Conservation (phyloP, 2,797 vertebrate genomes). For the Pangasius macronema region DNA sequence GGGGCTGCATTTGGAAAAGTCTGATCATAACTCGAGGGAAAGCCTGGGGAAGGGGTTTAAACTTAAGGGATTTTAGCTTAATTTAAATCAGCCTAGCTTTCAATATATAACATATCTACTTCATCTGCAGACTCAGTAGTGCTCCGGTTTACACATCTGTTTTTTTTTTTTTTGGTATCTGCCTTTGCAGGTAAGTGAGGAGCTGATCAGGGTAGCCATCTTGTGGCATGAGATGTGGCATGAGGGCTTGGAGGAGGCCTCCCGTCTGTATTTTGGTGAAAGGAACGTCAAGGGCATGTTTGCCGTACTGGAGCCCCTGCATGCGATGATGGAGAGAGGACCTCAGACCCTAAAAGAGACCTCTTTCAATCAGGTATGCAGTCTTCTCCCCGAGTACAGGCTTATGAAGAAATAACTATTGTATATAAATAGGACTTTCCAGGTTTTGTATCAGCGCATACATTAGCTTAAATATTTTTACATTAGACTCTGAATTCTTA, state of each 20-base stretch:
- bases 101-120: neutral
- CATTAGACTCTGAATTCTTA: neutral
- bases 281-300: constrained; percentile 99
- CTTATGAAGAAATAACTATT: neutral
- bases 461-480: neutral
- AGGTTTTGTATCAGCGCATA: neutral
- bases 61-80: neutral
- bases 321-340: constrained; percentile 98
- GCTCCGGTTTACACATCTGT: neutral
- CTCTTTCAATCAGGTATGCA: constrained; percentile 93
- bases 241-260: constrained; percentile 94
- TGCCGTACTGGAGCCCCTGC: constrained; percentile 94
- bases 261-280: constrained; percentile 96
- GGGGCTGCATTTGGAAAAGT: neutral
- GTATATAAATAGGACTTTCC: neutral
- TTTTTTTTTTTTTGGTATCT: neutral
- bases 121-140: no score
- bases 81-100: neutral
- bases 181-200: constrained; percentile 88
- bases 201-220: constrained; percentile 97
- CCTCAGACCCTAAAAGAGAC: constrained; percentile 98
- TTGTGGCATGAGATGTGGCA: constrained; percentile 99
- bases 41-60: neutral
- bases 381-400: neutral
- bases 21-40: neutral